Base-by-base conservation (phyloP, 2,797 vertebrate species). In the Mormyrops attenuatus region DNA sequence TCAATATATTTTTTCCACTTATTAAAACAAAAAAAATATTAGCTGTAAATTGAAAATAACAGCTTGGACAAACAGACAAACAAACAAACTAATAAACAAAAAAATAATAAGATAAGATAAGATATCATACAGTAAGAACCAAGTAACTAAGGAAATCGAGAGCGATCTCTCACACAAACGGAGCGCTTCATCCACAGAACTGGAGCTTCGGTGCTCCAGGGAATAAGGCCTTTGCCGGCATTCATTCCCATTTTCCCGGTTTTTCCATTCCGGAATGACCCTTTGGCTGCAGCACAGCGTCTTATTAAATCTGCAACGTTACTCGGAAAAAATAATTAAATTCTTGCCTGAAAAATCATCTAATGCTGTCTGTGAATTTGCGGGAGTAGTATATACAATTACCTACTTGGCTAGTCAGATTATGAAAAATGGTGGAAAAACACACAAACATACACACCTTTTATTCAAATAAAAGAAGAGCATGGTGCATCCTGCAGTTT, bases 271-370 rank as follows among this genome's bases (percentile, higher is more conserved):
- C 7, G 0, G 26, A 15, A 34, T 9, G 30, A 87, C 20, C 2
- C 53, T 87, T 87, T 30, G 17, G 85, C 52, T 53, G 77, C 13
- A 82, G 77, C 17, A 47, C 84, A 26, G 3, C 4, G 41, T 15
- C 77, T 55, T 38, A 38, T 55, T 53, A 87, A 11, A 87, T 87
- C 85, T 57, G 52, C 50, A 41, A 57, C 4, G 52, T 57, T 41
- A 52, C 57, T 38, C 7, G 5, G 50, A 17, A 86, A 52, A 86
- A 87, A 87, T 34, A 57, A 87, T 55, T 34, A 87, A 87, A 87
- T 87, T 55, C 85, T 26, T 87, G 85, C 85, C 57, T 55, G 50
- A 87, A 38, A 87, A 87, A 53, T 26, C 50, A 87, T 53, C 52
- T 57, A 87, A 57, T 47, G 47, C 22, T 11, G 5, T 13, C 84